Evolutionary conservation across 2,113 vertebrate species (phyloP), one percentile per base, ranked within the genome.

Genomic region (Motacilla tschutschensis): DNA sequence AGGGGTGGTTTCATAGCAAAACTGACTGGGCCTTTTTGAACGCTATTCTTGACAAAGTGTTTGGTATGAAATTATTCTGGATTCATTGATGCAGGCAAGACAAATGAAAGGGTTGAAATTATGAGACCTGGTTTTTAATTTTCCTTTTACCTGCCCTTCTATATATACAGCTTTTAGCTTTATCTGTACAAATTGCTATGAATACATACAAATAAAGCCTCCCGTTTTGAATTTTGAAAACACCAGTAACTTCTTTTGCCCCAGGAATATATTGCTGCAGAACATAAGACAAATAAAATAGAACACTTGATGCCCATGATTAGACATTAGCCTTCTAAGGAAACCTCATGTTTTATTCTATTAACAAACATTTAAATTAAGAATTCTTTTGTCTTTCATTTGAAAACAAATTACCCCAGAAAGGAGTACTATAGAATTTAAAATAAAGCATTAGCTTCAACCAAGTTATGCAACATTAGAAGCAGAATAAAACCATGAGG

Each of bases 361-460:
- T 41, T 72, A 83, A 75, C 21, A 55, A 79, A 82, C 12, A 38
- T 33, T 79, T 78, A 71, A 75, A 83, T 76, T 57, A 83, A 79
- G 54, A 83, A 38, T 76, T 36, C 22, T 92, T 85, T 60, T 81
- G 40, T 81, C 74, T 82, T 81, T 79, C 3, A 25, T 69, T 73
- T 73, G 40, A 83, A 92, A 91, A 65, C 29, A 83, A 89, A 83
- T 81, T 75, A 71, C 19, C 7, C 17, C 8, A 79, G 46, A 86
- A 89, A 83, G 19, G 25, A 81, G 58, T 88, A 91, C 26, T 76
- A 69, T 1, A 40, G 55, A 85, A 81, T 76, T 83, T 78, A 40
- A 89, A 90, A 58, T n/a, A 65, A 40, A 83, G n/a, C 33, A 79
- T 87, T 81, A 63, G 36, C 55, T 88, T 85, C 55, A 83, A 73